These are phyloP conservation scores for Holotrichia oblita DNA, from an alignment of 1,140 invertebrate genomes.

Conservation along the genomic window DNA sequence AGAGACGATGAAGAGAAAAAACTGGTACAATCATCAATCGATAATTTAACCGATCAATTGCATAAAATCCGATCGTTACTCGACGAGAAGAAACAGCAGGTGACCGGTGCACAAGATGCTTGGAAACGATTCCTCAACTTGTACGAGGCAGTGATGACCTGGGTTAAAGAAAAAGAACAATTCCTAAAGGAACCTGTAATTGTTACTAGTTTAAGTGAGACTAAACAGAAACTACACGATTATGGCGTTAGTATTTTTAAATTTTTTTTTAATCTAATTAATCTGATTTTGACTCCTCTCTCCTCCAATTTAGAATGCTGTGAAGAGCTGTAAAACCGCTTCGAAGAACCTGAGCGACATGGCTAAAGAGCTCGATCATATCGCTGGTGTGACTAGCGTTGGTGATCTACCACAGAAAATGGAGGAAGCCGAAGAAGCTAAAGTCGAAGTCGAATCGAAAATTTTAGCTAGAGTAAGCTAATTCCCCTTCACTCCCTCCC, in stretches of 20 bases:
- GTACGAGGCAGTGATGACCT: conserved; percentile 81
- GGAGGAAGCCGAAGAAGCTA: conserved; percentile 84
- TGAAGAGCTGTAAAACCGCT: conserved; percentile 89
- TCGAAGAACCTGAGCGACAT: conserved; percentile 91
- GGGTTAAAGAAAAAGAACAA: conserved; percentile 83
- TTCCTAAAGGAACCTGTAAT: conserved; percentile 82
- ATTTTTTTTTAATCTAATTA: not conserved
- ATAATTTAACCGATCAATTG: conserved; percentile 80
- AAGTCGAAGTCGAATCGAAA: conserved; percentile 83
- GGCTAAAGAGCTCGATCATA: conserved; percentile 87
- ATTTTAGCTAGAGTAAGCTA: conserved; percentile 82
- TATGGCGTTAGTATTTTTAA: conserved; percentile 76
- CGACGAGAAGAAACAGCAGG: conserved; percentile 83
- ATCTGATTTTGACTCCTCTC: not conserved
- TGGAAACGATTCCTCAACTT: conserved; percentile 87
- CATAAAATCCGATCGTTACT: conserved; percentile 78
- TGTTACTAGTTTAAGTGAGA: conserved; percentile 79
- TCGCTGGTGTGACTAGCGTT: conserved; percentile 82
- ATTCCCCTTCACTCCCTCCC: not conserved
- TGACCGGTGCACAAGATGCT: conserved; percentile 87
- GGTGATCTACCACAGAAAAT: conserved; percentile 84
- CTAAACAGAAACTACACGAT: conserved; percentile 85
- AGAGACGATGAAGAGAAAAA: conserved; percentile 80
- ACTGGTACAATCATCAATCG: conserved; percentile 78
- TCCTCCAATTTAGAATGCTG: conserved; percentile 73